Percentiles rank a stretch among this genome's conserved stretches.
These are phyloP conservation scores for Rhinichthys osculus DNA, from an alignment of 2,797 vertebrate genomes.

Conservation along the genomic window DNA sequence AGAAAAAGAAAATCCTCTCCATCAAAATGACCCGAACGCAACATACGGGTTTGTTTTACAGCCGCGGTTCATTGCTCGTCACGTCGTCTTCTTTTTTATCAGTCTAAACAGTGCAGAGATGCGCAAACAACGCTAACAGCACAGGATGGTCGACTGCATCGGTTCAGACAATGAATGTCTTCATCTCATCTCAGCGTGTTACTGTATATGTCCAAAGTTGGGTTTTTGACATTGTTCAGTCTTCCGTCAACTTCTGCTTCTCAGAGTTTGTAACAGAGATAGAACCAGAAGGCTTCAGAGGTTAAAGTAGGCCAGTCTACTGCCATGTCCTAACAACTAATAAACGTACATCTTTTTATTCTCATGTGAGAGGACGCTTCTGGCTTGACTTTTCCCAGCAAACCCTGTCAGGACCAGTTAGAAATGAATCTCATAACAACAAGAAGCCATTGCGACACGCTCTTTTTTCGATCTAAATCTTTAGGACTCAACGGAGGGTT, in stretches of 20 bases:
- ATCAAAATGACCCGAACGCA: neutral
- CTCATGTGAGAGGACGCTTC: neutral
- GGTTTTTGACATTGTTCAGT: neutral
- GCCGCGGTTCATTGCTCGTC: slow-evolving; percentile 28
- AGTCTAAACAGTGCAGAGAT: slow-evolving; percentile 32
- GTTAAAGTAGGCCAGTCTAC: slow-evolving; percentile 23
- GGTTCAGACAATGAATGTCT: slow-evolving; percentile 1
- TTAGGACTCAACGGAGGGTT: neutral
- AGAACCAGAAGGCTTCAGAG: slow-evolving; percentile 12
- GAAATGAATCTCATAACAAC: slow-evolving; percentile 9
- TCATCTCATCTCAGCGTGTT: slow-evolving; percentile 25
- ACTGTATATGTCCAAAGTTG: slow-evolving; percentile 2
- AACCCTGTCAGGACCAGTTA: slow-evolving; percentile 6
- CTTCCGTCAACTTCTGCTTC: neutral
- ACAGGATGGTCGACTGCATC: neutral
- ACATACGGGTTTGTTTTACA: slow-evolving; percentile 19
- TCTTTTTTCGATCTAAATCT: neutral
- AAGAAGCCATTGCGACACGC: neutral
- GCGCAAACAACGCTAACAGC: slow-evolving; percentile 11
- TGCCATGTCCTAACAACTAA: slow-evolving; percentile 19
- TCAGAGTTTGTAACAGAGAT: slow-evolving; percentile 25
- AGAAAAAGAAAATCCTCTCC: neutral
- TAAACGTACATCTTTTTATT: neutral
- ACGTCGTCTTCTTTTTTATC: slow-evolving; percentile 39
- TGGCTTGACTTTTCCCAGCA: slow-evolving; percentile 8